Conservation (phyloP, 2,888 invertebrate species). For the Cephus nigrinus region DNA sequence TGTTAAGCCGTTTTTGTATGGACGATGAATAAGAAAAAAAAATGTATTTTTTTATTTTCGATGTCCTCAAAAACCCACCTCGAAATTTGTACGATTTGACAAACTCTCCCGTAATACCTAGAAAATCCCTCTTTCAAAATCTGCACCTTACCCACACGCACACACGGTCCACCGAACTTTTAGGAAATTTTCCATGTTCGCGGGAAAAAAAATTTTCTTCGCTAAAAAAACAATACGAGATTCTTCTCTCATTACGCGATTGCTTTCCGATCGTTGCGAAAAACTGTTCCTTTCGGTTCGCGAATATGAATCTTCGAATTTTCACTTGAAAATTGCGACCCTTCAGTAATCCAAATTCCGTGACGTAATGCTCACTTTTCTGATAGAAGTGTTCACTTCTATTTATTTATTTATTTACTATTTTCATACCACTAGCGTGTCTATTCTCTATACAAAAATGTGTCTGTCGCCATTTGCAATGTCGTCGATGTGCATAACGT, state of each 20-base stretch:
- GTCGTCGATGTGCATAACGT: background rate
- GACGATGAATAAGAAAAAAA: constrained; percentile 39
- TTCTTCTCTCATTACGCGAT: background rate
- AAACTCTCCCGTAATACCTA: constrained; percentile 17
- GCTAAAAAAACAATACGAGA: background rate
- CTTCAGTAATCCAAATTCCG: background rate
- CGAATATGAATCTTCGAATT: background rate
- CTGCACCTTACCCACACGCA: background rate
- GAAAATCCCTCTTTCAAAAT: constrained; percentile 10
- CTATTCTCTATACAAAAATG: background rate
- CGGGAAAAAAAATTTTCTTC: background rate
- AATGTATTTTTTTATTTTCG: constrained; percentile 58
- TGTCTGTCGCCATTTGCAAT: background rate
- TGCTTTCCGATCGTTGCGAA: background rate
- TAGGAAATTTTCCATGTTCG: background rate
- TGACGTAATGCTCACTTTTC: background rate
- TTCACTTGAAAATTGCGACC: background rate
- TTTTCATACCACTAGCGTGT: background rate
- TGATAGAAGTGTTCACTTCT: background rate
- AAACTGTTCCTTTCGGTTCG: background rate
- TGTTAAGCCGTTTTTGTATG: constrained; percentile 54
- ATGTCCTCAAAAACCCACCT: constrained; percentile 24
- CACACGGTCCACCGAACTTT: background rate
- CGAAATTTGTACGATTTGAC: background rate
- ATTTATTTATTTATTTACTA: background rate